These are phyloP conservation scores for Halcyon chelicuti DNA, from an alignment of 2,797 vertebrate species.

Conservation along the genomic window DNA sequence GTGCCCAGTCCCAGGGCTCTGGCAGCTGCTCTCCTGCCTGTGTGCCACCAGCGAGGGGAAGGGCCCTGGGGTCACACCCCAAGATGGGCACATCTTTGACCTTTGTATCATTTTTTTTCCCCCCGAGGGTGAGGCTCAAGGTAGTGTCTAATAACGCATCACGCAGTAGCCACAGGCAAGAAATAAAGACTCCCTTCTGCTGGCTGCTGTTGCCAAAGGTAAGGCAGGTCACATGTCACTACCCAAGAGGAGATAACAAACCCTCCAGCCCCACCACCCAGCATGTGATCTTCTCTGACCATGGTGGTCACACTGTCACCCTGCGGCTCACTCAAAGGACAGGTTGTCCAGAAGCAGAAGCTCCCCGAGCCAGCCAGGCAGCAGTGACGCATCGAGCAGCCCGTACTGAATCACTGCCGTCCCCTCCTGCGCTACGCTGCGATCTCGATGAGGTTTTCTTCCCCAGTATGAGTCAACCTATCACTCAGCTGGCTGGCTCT, in stretches of 20 bases:
- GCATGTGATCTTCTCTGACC: background rate
- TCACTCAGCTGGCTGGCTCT: background rate
- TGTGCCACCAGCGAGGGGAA: background rate
- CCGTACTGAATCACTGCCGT: background rate
- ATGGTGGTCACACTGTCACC: background rate
- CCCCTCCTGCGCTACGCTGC: background rate
- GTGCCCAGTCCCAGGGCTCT: background rate
- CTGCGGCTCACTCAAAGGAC: background rate
- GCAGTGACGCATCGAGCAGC: background rate
- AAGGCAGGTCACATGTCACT: background rate
- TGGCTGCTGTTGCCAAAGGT: background rate
- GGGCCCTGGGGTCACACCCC: background rate
- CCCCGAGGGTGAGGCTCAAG: background rate
- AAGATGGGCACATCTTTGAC: background rate
- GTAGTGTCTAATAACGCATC: background rate
- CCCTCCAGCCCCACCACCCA: fast-evolving
- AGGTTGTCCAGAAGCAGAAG: background rate
- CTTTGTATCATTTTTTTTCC: background rate
- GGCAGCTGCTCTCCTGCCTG: background rate
- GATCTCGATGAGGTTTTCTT: background rate
- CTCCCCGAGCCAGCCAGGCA: background rate
- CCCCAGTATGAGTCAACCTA: background rate
- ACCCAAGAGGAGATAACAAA: background rate
- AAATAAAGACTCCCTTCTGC: background rate
- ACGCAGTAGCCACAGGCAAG: background rate